Base-by-base conservation (phyloP, 2,797 vertebrate species). In the Myripristis murdjan region DNA sequence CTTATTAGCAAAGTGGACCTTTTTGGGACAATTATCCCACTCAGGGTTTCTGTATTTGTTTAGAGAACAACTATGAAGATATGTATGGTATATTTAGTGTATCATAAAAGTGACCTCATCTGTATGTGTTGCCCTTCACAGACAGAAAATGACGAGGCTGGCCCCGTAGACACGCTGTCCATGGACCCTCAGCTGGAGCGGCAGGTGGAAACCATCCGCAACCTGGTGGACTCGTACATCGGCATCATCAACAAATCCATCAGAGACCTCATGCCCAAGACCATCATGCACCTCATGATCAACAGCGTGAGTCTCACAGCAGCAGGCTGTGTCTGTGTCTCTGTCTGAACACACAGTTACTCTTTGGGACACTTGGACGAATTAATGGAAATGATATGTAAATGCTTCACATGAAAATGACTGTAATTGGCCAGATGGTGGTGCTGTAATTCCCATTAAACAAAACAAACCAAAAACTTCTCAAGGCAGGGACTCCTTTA, bases 271-370 rank as follows among this genome's bases (percentile, higher is more conserved):
- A 98, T 98, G 97, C 97, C 97, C 92, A 98, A 98, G 95, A 97
- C 97, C 86, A 98, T 98, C 86, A 98, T 98, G 97, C 97, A 99
- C 92, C 95, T 99, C 84, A 99, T 99, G 97, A 99, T 99, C 83
- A 98, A 98, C 90, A 98, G 93, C 0, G 97, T 98, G 89, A 0
- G 85, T 73, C 12, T 20, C n/a, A n/a, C n/a, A n/a, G n/a, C n/a
- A n/a, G n/a, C n/a, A n/a, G n/a, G n/a, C n/a, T 58, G 9, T 55
- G 16, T 14, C 11, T 51, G 37, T 55, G 15, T 11, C n/a, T 20
- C 7, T n/a, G n/a, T n/a, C n/a, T n/a, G n/a, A n/a, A n/a, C n/a
- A n/a, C n/a, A n/a, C n/a, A 44, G n/a, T 49, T n/a, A n/a, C n/a
- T n/a, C n/a, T n/a, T n/a, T n/a, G n/a, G n/a, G n/a, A n/a, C n/a